These are phyloP conservation scores for Takifugu ocellatus DNA, from an alignment of 2,797 vertebrate species.

Conservation along the genomic window DNA sequence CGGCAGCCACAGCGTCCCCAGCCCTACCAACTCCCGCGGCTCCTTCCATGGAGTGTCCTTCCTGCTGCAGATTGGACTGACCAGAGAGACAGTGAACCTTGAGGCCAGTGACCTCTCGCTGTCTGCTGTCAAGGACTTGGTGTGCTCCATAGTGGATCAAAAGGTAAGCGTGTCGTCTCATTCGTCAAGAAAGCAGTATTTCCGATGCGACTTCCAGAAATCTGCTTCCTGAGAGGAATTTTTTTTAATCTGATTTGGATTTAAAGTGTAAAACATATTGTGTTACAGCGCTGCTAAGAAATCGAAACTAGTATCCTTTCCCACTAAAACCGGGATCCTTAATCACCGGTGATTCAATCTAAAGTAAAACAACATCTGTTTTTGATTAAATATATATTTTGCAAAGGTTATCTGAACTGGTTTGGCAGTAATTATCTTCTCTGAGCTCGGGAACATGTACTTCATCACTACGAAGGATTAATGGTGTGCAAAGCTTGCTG, in stretches of 20 bases:
- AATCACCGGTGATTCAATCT: not conserved
- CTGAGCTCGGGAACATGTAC: slow-evolving; percentile 15
- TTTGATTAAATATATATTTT: not conserved
- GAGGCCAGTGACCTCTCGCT: slow-evolving; percentile 91
- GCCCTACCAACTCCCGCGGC: slow-evolving; percentile 89
- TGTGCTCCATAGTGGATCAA: slow-evolving; percentile 97
- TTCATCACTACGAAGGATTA: slow-evolving; percentile 49
- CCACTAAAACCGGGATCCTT: not conserved
- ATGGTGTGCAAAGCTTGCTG: slow-evolving; percentile 44
- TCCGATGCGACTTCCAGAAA: slow-evolving; percentile 4
- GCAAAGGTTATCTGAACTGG: slow-evolving; percentile 10
- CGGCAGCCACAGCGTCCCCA: slow-evolving; percentile 89
- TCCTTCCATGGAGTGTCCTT: slow-evolving; percentile 93
- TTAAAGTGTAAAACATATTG: slow-evolving; percentile 17
- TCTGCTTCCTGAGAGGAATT: slow-evolving; percentile 15
- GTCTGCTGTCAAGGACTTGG: slow-evolving; percentile 91
- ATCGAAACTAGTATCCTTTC: slow-evolving; percentile 5
- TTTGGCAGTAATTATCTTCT: slow-evolving; percentile 10
- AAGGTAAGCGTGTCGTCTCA: slow-evolving; percentile 78
- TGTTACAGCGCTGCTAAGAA: not conserved
- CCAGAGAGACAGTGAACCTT: slow-evolving; percentile 91
- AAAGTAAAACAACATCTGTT: slow-evolving; percentile 4
- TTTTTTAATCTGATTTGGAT: slow-evolving; percentile 15
- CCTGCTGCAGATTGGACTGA: slow-evolving; percentile 95
- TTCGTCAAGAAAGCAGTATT: too few species aligned